Evolutionary conservation across 2,888 invertebrate genomes (phyloP).

Genomic region (Selenia dentaria): DNA sequence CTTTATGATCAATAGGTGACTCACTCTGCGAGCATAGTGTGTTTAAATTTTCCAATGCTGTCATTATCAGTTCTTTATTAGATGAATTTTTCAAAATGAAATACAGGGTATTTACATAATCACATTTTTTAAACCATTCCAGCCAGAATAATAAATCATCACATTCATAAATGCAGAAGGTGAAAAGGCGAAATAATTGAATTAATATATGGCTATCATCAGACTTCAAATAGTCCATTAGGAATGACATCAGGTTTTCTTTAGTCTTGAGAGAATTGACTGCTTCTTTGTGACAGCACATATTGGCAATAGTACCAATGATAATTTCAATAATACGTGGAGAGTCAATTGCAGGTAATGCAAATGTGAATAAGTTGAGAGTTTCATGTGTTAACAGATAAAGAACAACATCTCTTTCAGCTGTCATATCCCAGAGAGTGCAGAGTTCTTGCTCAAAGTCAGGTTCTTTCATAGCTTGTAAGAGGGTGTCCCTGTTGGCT

Average conservation of each 20-base stretch:
- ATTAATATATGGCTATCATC: conserved; percentile 90
- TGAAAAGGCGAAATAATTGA: conserved; percentile 89
- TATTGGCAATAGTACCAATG: conserved; percentile 93
- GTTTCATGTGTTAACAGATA: conserved; percentile 88
- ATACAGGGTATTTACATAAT: conserved; percentile 84
- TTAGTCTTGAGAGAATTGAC: conserved; percentile 83
- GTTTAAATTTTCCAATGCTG: conserved; percentile 85
- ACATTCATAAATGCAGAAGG: conserved; percentile 77
- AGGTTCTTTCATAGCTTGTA: conserved; percentile 83
- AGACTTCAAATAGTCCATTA: conserved; percentile 83
- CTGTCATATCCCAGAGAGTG: conserved; percentile 94
- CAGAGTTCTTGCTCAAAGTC: conserved; percentile 90
- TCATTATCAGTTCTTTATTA: conserved; percentile 84
- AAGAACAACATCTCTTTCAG: conserved; percentile 89
- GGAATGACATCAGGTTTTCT: conserved; percentile 81
- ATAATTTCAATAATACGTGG: conserved; percentile 91
- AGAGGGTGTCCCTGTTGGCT: conserved; percentile 72
- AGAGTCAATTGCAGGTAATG: conserved; percentile 82
- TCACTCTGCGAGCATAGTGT: conserved; percentile 78
- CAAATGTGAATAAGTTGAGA: conserved; percentile 86
- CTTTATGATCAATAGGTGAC: background rate
- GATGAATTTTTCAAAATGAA: conserved; percentile 91
- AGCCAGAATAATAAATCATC: conserved; percentile 72
- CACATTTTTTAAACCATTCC: conserved; percentile 68
- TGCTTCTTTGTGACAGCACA: conserved; percentile 88